Conservation (phyloP, 2,888 invertebrate genomes). For the Meiosimyza decipiens region DNA sequence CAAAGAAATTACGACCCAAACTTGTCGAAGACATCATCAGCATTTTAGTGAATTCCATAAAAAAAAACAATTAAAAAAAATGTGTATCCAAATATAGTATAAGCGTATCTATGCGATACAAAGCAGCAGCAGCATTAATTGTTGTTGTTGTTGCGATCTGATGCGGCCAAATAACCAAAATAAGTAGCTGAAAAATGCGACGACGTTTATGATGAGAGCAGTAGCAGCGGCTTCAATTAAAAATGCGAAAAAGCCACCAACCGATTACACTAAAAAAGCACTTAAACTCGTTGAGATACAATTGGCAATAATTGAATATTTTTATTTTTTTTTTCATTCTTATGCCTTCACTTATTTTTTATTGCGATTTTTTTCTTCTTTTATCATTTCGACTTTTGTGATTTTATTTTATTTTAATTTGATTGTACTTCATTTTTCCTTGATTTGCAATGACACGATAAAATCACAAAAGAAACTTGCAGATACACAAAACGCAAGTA, state of each 20-base stretch:
- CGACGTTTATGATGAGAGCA: neutral
- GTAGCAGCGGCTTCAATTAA: neutral
- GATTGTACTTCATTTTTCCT: conserved; percentile 1
- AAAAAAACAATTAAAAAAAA: neutral
- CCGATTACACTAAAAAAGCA: conserved; percentile 1
- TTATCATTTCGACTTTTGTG: conserved; percentile 10
- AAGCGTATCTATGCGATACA: neutral
- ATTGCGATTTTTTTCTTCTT: neutral
- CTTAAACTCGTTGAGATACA: conserved; percentile 40
- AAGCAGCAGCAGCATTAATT: neutral
- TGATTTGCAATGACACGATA: neutral
- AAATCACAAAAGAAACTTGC: too few species aligned
- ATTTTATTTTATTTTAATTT: neutral
- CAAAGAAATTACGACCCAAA: conserved; percentile 54
- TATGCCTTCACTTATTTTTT: conserved; percentile 14
- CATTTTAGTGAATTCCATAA: conserved; percentile 49
- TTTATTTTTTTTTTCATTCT: neutral
- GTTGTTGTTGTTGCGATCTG: conserved; percentile 21
- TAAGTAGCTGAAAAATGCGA: neutral
- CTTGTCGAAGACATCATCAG: conserved; percentile 52
- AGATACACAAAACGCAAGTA: too few species aligned
- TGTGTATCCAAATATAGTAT: neutral
- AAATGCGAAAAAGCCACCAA: neutral
- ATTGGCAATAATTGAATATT: conserved; percentile 34
- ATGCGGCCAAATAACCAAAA: conserved; percentile 1